Conservation (phyloP, 2,797 vertebrate species). For the Danio kyathit region DNA sequence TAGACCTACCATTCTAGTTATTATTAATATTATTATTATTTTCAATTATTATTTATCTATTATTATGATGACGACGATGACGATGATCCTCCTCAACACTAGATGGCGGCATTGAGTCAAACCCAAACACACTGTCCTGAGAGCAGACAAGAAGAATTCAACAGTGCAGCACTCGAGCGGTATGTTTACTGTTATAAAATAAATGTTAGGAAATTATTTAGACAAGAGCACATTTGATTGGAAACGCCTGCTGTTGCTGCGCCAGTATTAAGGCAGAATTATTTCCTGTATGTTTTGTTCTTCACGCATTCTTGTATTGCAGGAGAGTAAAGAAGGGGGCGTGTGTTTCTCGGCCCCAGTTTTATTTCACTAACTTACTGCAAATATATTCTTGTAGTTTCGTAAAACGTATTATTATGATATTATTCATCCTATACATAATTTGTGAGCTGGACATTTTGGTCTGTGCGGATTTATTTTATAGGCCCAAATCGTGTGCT, state of each 20-base stretch:
- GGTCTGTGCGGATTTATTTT: not conserved
- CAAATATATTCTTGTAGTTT: not conserved
- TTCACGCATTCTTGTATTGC: not conserved
- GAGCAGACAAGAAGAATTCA: conserved; percentile 5
- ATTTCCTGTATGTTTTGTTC: not conserved
- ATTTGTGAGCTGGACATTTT: not conserved
- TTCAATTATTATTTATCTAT: too few species aligned
- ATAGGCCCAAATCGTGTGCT: not conserved
- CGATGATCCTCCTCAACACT: not conserved
- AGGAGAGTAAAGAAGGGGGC: not conserved
- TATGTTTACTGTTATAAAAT: not conserved
- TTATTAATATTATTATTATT: too few species aligned
- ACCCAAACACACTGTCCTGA: not conserved
- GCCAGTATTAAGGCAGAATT: not conserved
- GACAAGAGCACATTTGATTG: too few species aligned
- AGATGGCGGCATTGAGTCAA: conserved; percentile 43
- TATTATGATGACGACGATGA: too few species aligned
- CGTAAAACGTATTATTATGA: not conserved
- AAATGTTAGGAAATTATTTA: not conserved
- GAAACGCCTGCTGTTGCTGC: too few species aligned
- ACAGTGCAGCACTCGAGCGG: conserved; percentile 45
- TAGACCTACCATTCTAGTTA: too few species aligned
- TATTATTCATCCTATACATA: not conserved
- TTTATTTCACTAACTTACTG: not conserved
- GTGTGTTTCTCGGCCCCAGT: not conserved